A percentile compares a stretch with the other conserved stretches of the same genome.
These are phyloP conservation scores for Gambusia affinis DNA, from an alignment of 2,113 vertebrate species.

Conservation along the genomic window DNA sequence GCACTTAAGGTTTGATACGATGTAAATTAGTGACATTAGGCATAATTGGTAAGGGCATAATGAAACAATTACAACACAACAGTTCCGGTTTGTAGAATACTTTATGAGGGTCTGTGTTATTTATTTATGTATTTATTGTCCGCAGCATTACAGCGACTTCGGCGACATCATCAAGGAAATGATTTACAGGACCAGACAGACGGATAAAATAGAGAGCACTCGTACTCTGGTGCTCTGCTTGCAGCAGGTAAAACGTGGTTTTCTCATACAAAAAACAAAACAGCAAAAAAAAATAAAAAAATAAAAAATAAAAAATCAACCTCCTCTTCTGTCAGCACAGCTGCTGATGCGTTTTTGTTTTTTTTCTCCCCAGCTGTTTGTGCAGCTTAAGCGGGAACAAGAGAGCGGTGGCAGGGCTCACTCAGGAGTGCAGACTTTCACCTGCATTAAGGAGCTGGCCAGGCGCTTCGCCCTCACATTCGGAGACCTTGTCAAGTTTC, in stretches of 20 bases:
- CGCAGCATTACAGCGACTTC: constrained; percentile 85
- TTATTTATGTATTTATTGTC: constrained; percentile 1
- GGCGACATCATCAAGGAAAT: constrained; percentile 94
- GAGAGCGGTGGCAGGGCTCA: constrained; percentile 63
- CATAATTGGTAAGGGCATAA: not conserved
- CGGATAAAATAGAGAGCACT: constrained; percentile 85
- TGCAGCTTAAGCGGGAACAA: constrained; percentile 80
- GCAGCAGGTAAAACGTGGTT: constrained; percentile 82
- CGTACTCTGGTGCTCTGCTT: constrained; percentile 86
- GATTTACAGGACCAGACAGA: constrained; percentile 83
- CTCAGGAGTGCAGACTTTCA: constrained; percentile 83
- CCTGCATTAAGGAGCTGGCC: constrained; percentile 90
- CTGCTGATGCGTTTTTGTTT: not conserved
- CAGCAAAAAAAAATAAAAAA: not conserved
- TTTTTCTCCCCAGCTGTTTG: constrained; percentile 80
- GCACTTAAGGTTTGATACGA: not conserved
- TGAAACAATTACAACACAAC: not conserved
- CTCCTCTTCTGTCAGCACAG: not conserved
- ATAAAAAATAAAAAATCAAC: not conserved
- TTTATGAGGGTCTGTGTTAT: too few species aligned
- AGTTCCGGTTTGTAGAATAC: too few species aligned
- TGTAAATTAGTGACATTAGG: not conserved
- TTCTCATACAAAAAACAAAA: too few species aligned
- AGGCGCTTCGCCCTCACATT: constrained; percentile 90
- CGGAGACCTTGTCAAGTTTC: constrained; percentile 88